Conservation (phyloP, 2,888 invertebrate species). For the Chrysomela aeneicollis region DNA sequence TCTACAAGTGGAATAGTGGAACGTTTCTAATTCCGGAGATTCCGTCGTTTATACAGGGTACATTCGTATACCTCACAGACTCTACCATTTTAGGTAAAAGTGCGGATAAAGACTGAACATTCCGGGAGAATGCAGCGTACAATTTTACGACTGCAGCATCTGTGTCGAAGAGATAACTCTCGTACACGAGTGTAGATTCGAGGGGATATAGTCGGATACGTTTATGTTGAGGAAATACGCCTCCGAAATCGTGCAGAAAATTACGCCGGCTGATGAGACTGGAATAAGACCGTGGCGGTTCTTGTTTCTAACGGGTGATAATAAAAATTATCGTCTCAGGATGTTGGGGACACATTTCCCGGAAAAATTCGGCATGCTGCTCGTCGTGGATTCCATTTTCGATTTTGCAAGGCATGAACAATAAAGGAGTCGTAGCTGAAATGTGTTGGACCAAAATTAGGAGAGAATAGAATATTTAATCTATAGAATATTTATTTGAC, state of each 20-base stretch:
- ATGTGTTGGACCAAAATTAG: too few relatives aligned
- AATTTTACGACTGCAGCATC: slow-evolving; percentile 46
- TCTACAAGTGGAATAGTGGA: too few relatives aligned
- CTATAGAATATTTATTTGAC: too few relatives aligned
- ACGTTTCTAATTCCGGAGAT: not conserved
- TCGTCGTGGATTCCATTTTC: not conserved
- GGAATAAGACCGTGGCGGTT: not conserved
- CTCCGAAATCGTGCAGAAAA: slow-evolving; percentile 24
- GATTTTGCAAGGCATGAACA: not conserved
- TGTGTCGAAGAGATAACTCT: slow-evolving; percentile 45
- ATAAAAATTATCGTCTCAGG: not conserved
- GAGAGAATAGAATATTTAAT: too few relatives aligned
- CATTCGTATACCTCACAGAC: not conserved
- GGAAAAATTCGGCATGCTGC: not conserved
- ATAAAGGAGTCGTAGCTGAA: too few relatives aligned
- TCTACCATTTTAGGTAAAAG: slow-evolving; percentile 22
- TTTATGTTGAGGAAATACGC: slow-evolving; percentile 31
- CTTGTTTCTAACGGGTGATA: not conserved
- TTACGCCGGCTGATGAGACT: slow-evolving; percentile 21
- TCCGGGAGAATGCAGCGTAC: slow-evolving; percentile 41
- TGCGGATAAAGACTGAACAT: slow-evolving; percentile 42
- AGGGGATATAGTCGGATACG: slow-evolving; percentile 32
- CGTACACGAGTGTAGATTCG: slow-evolving; percentile 31
- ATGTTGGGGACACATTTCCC: not conserved
- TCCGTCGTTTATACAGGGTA: not conserved